phyloP scores from a whole-genome alignment of 2,888 invertebrate species.

The Hypercompe scribonia region DNA sequence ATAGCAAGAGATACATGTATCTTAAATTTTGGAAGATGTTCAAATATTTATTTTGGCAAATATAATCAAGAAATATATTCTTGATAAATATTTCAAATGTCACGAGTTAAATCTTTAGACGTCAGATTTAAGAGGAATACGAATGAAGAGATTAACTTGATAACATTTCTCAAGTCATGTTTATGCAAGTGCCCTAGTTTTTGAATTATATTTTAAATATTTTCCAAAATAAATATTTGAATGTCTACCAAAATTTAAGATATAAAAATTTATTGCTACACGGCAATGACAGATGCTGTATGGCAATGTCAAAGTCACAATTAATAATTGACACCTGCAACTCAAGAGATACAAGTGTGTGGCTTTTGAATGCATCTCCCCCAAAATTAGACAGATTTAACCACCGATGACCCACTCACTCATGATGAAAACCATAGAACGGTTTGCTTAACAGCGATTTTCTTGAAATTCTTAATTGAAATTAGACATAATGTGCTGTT shows the following conservation, averaged over 20 bases:
- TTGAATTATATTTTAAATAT: too few relatives aligned
- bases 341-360: background rate
- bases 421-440: too few relatives aligned
- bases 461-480: background rate
- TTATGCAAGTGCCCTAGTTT: background rate
- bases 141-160: background rate
- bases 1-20: background rate
- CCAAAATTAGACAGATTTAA: too few relatives aligned
- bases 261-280: too few relatives aligned
- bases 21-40: background rate
- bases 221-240: too few relatives aligned
- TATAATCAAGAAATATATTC: background rate
- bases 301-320: too few relatives aligned
- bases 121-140: background rate
- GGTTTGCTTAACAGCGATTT: background rate
- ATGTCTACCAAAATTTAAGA: too few relatives aligned
- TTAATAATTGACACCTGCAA: too few relatives aligned
- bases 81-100: background rate
- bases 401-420: too few relatives aligned
- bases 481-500: too few relatives aligned
- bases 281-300: too few relatives aligned
- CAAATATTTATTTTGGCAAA: background rate
- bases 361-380: background rate
- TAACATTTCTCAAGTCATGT: background rate
- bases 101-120: background rate